These are phyloP conservation scores for Ceryle rudis DNA, from an alignment of 2,797 vertebrate species.

Conservation along the genomic window DNA sequence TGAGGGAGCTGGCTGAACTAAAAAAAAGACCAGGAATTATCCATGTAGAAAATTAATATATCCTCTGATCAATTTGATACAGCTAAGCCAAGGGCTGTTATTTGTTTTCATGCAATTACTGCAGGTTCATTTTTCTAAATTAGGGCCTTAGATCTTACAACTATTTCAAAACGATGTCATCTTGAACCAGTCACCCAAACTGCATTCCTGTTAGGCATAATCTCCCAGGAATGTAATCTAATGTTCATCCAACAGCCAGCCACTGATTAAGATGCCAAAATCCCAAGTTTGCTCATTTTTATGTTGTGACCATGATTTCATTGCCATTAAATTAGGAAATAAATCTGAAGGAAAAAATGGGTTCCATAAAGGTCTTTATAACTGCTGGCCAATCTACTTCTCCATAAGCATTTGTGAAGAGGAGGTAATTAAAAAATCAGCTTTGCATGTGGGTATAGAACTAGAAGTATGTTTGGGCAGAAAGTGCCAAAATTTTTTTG, in stretches of 20 bases:
- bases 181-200: conserved; percentile 61
- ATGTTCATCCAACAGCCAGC: conserved; percentile 31
- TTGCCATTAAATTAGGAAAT: neutral
- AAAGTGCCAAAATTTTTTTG: neutral
- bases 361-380: neutral
- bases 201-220: conserved; percentile 52
- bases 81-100: conserved; percentile 24
- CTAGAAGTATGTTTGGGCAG: neutral
- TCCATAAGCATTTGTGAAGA: neutral
- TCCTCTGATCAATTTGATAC: conserved; percentile 58
- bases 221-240: conserved; percentile 45
- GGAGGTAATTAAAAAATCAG: neutral
- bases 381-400: neutral
- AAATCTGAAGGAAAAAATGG: neutral
- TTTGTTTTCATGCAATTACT: conserved; percentile 52
- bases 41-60: conserved; percentile 31
- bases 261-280: conserved; percentile 44
- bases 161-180: conserved; percentile 47
- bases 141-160: conserved; percentile 57
- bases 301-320: neutral
- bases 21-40: conserved; percentile 25
- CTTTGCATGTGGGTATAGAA: neutral
- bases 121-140: conserved; percentile 59
- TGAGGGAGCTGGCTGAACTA: neutral
- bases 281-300: neutral